Percentiles rank a stretch among this genome's conserved stretches.
phyloP scores from a whole-genome alignment of 2,888 invertebrate genomes.

The Acrobeloides nanus region DNA sequence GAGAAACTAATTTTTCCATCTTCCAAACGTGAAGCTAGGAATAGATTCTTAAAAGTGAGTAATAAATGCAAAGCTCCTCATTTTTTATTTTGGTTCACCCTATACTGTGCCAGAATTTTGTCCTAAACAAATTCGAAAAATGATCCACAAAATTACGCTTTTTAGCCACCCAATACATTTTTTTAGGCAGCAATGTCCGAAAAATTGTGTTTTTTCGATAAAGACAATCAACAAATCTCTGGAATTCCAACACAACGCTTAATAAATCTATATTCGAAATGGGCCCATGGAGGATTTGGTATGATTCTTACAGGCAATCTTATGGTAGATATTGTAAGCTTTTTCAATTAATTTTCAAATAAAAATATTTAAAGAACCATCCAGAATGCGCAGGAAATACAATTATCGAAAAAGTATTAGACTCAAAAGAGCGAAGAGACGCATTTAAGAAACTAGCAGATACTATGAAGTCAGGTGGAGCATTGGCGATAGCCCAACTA shows the following conservation, averaged over 20 bases:
- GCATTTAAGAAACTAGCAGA: conserved; percentile 16
- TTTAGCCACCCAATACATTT: too few relatives aligned
- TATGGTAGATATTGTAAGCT: conserved; percentile 12
- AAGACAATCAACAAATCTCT: conserved; percentile 15
- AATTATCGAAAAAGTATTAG: conserved; percentile 13
- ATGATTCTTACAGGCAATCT: conserved; percentile 19
- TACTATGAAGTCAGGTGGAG: conserved; percentile 25
- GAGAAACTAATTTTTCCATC: conserved; percentile 20
- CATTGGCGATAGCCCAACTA: conserved; percentile 29
- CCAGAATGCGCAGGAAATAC: conserved; percentile 22
- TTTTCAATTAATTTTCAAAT: too few relatives aligned
- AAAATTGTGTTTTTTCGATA: conserved; percentile 14
- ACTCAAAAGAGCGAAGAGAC: conserved; percentile 15
- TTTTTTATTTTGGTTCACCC: too few relatives aligned
- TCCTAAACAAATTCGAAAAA: too few relatives aligned
- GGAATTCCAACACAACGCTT: conserved; percentile 34
- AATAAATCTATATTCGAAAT: conserved; percentile 28
- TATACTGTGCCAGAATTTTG: too few relatives aligned
- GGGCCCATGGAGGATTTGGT: conserved; percentile 30
- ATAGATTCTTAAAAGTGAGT: conserved; percentile 27
- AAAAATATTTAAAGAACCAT: too few relatives aligned
- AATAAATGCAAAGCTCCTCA: neutral
- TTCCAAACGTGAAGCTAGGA: conserved; percentile 19
- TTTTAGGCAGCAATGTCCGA: conserved; percentile 32
- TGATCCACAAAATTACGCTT: too few relatives aligned